These are phyloP conservation scores for Oreochromis niloticus DNA, from an alignment of 2,113 vertebrate genomes.

Conservation along the genomic window DNA sequence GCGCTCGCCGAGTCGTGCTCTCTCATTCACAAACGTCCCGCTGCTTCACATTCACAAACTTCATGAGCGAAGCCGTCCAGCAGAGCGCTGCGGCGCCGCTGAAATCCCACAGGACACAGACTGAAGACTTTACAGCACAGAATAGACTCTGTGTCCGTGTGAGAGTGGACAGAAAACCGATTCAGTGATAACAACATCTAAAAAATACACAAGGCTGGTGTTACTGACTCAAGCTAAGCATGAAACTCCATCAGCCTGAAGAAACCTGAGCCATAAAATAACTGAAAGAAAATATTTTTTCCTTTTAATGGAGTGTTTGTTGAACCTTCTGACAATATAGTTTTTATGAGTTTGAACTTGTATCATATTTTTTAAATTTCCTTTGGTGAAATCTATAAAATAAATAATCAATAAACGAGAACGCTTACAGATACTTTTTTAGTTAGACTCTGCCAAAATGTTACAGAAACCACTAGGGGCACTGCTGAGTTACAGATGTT, in stretches of 20 bases:
- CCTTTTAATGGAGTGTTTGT: not conserved
- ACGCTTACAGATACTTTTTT: accelerated
- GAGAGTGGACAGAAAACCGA: not conserved
- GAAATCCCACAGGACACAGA: not conserved
- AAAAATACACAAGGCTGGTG: not conserved
- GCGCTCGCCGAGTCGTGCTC: not conserved
- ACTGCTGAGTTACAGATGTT: not conserved
- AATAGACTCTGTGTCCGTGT: not conserved
- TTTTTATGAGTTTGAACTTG: not conserved
- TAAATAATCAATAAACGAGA: not conserved
- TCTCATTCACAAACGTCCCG: not conserved
- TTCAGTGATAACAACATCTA: not conserved
- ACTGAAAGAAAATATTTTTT: not conserved
- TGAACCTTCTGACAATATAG: not conserved
- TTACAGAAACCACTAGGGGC: not conserved
- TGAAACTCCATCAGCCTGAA: not conserved
- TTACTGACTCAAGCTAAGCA: not conserved
- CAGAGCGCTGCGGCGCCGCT: not conserved
- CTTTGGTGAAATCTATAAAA: not conserved
- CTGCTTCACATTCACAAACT: not conserved
- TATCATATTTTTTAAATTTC: not conserved
- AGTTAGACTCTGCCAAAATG: accelerated
- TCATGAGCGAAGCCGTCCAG: not conserved
- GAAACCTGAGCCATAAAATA: accelerated
- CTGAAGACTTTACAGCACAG: not conserved